These are phyloP conservation scores for Drosophila birchii DNA, from an alignment of 2,888 invertebrate species.

Conservation along the genomic window DNA sequence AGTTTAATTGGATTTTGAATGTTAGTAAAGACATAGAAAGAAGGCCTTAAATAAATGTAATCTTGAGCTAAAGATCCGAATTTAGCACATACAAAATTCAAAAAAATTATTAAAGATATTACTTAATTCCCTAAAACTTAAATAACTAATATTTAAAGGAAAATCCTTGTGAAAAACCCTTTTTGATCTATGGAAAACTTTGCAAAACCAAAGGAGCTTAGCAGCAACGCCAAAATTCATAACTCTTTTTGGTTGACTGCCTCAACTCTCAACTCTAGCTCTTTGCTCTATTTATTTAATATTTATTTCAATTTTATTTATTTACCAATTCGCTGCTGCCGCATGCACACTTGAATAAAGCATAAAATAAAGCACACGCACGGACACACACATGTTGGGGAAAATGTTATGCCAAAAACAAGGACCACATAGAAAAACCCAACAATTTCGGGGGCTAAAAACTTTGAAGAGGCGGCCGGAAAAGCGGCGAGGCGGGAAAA, in stretches of 20 bases:
- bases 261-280: background rate
- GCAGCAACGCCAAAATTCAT: constrained; percentile 28
- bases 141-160: too few relatives aligned
- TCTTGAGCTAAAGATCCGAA: too few relatives aligned
- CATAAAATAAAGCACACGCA: constrained; percentile 6
- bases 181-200: constrained; percentile 12
- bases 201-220: constrained; percentile 10
- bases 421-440: constrained; percentile 19
- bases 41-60: background rate
- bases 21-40: background rate
- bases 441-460: constrained; percentile 30
- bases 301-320: constrained; percentile 75
- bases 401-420: constrained; percentile 29
- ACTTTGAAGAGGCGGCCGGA: constrained; percentile 26
- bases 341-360: constrained; percentile 32
- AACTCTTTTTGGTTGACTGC: constrained; percentile 44
- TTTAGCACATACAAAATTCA: background rate
- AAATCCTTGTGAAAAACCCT: background rate
- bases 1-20: background rate
- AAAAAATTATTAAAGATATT: background rate
- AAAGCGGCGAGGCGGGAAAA: constrained; percentile 8
- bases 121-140: background rate
- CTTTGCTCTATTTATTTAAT: constrained; percentile 66
- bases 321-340: constrained; percentile 44
- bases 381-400: constrained; percentile 10